phyloP scores from a whole-genome alignment of 2,113 vertebrate genomes.

The Thymallus thymallus region DNA sequence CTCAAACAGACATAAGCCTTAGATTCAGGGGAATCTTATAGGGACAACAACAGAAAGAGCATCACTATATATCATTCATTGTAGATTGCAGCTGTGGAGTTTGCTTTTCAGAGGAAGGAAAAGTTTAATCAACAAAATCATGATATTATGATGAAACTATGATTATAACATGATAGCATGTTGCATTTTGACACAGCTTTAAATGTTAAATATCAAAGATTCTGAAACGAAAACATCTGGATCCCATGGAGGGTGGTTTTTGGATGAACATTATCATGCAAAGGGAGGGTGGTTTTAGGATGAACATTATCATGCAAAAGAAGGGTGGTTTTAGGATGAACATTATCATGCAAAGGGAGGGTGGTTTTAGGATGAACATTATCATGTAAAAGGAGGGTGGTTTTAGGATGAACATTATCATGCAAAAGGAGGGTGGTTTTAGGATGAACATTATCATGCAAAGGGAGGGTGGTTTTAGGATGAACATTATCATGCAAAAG shows the following conservation, averaged over 20 bases:
- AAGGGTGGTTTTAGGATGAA: too few relatives aligned
- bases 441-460: too few relatives aligned
- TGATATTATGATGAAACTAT: not conserved
- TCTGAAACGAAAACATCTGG: not conserved
- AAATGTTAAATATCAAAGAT: not conserved
- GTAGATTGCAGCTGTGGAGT: too few relatives aligned
- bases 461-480: too few relatives aligned
- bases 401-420: too few relatives aligned
- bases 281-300: too few relatives aligned
- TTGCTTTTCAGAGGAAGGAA: not conserved
- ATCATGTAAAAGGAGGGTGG: too few relatives aligned
- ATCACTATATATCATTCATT: not conserved
- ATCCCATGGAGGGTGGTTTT: not conserved
- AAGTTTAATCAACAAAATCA: too few relatives aligned
- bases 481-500: too few relatives aligned
- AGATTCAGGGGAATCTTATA: not conserved
- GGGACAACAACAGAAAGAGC: not conserved
- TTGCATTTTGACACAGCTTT: not conserved
- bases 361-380: too few relatives aligned
- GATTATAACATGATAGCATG: not conserved
- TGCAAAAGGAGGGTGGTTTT: too few relatives aligned
- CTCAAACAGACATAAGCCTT: not conserved
- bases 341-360: too few relatives aligned
- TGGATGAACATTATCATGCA: slow-evolving; percentile 17
- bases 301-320: slow-evolving; percentile 19